Base-by-base conservation (phyloP, 92 coral and sea anemone genomes). In the Umimayanthus chanpuru region DNA sequence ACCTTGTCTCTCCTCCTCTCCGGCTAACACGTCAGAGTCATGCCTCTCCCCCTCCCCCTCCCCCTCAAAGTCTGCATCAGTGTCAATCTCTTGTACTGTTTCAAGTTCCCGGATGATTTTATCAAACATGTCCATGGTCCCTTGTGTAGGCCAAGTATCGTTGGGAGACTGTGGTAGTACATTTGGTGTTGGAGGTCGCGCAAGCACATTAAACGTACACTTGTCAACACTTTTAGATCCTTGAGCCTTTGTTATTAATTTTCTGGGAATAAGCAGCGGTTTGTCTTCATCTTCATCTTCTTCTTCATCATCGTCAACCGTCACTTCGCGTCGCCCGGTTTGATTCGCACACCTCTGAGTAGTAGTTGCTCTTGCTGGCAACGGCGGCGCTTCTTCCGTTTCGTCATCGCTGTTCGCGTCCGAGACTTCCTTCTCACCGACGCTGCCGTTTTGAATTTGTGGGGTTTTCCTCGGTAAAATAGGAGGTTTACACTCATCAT, bases 51-150 rank as follows among this genome's bases (percentile, higher is more conserved):
- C 49, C 28, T 21, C 78, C 28, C 26, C 49, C 28, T 43, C 66
- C 12, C 79, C 87, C 20, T 83, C 87, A 20, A 39, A 23, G 21
- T 83, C 87, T 10, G 47, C 50, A 4, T 83, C 87, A 12, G 79
- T 83, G 26, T 83, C 87, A 26, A 83, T 78, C 64, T 83, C 87
- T 2, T 70, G 87, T 49, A 83, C 87, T 32, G 87, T 83, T 16
- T 83, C 87, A 83, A 83, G 87, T 83, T 83, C 87, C 78, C 87
- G 77, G 87, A 83, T 83, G 26, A 83, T 68, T n/a, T 55, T 70
- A 70, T 83, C 87, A 16, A 83, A 71, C 87, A 83, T 11, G 25
- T 44, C 87, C 28, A 83, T 32, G 0, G 87, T 18, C 18, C 87
- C 87, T 53, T 70, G 77, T 83, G 77, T 43, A 26, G 77, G 78